A percentile compares a stretch with the other conserved stretches of the same genome.
Conservation (phyloP, 92 coral and sea anemone species). For the Paragorgia papillata region DNA sequence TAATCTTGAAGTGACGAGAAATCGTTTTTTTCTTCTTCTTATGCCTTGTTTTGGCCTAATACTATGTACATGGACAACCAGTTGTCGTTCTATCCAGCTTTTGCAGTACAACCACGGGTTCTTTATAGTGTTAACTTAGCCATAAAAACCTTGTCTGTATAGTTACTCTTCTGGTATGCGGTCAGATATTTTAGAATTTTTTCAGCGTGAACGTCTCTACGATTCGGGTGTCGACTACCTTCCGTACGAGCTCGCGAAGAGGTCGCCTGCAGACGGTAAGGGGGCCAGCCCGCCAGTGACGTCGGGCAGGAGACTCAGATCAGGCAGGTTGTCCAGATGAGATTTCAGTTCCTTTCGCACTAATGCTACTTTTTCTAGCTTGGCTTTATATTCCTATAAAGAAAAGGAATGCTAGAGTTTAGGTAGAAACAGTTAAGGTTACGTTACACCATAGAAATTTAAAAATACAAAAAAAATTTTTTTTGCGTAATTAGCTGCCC, state of each 20-base stretch:
- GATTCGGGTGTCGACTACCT: neutral
- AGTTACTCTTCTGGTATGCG: neutral
- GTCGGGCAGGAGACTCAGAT: conserved; percentile 91
- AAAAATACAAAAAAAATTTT: too few species aligned
- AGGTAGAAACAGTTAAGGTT: too few species aligned
- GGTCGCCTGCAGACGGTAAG: conserved; percentile 98
- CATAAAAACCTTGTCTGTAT: neutral
- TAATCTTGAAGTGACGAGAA: too few species aligned
- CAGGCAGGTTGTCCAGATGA: conserved; percentile 95
- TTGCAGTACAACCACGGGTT: too few species aligned
- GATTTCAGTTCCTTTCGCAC: conserved; percentile 94
- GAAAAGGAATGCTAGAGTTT: neutral
- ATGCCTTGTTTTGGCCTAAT: too few species aligned
- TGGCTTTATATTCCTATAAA: conserved; percentile 83
- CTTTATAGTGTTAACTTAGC: too few species aligned
- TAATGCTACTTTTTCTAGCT: conserved; percentile 87
- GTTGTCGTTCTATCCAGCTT: too few species aligned
- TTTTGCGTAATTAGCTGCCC: too few species aligned
- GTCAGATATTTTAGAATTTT: neutral
- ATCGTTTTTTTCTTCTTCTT: too few species aligned
- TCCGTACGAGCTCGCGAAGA: conserved; percentile 69
- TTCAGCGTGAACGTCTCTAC: too few species aligned
- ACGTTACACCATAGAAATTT: too few species aligned
- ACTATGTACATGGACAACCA: too few species aligned
- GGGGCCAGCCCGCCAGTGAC: conserved; percentile 94